These are phyloP conservation scores for Drosophila rellima DNA, from an alignment of 2,888 invertebrate genomes.

Conservation along the genomic window DNA sequence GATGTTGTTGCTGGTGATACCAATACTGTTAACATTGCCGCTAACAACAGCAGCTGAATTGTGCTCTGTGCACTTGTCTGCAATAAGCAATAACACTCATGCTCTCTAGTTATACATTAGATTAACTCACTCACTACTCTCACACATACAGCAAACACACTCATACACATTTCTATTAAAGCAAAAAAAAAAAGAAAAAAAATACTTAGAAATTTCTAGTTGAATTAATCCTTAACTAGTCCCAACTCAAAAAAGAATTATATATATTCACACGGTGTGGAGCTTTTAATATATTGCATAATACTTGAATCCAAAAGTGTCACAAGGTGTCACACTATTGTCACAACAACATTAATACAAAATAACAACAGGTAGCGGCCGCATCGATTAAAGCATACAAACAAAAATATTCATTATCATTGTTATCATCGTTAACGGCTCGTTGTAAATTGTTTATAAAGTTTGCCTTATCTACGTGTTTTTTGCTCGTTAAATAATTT, in stretches of 20 bases:
- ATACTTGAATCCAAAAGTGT: constrained; percentile 46
- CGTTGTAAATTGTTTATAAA: constrained; percentile 60
- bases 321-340: constrained; percentile 56
- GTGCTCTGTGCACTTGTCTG: constrained; percentile 41
- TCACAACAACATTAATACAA: constrained; percentile 27
- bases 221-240: constrained; percentile 81
- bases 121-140: constrained; percentile 47
- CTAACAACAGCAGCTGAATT: constrained; percentile 76
- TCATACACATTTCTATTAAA: constrained; percentile 31
- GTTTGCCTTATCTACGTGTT: constrained; percentile 73
- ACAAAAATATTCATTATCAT: not conserved
- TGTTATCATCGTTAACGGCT: constrained; percentile 48
- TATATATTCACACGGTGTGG: constrained; percentile 47
- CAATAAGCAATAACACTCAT: constrained; percentile 46
- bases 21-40: constrained; percentile 38
- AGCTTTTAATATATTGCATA: constrained; percentile 52
- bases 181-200: constrained; percentile 4
- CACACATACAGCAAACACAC: constrained; percentile 35
- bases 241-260: constrained; percentile 61
- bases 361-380: constrained; percentile 12
- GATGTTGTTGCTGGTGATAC: constrained; percentile 39
- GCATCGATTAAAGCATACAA: constrained; percentile 31
- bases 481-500: constrained; percentile 71
- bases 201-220: constrained; percentile 70
- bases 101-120: constrained; percentile 68